Conservation (phyloP, 2,888 invertebrate genomes). For the Acrobasis suavella region DNA sequence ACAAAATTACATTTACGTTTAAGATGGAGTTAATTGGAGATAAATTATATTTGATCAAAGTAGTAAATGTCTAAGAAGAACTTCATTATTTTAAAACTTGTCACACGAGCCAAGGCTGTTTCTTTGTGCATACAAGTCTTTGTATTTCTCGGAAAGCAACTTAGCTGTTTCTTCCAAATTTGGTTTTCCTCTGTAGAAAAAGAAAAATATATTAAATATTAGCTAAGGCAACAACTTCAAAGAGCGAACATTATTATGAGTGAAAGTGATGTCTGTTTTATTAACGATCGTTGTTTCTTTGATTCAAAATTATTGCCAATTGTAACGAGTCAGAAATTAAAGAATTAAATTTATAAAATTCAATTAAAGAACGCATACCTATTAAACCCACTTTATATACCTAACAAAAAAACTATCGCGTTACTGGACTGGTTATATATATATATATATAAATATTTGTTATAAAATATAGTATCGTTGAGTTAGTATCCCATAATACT, state of each 20-base stretch:
- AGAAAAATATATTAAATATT: constrained; percentile 26
- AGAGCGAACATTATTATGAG: background rate
- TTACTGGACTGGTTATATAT: no score
- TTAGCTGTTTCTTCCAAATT: constrained; percentile 47
- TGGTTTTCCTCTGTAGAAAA: constrained; percentile 48
- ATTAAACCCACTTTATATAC: no score
- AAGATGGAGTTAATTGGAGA: no score
- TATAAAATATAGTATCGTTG: no score
- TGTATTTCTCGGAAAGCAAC: constrained; percentile 39
- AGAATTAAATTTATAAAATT: no score
- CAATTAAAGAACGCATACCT: no score
- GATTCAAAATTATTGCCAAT: background rate
- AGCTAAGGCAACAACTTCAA: constrained; percentile 1
- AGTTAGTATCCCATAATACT: no score
- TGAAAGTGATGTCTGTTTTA: background rate
- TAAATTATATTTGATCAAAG: no score
- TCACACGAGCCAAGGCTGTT: constrained; percentile 23
- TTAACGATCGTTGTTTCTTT: background rate
- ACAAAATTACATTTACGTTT: no score
- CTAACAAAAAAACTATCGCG: no score
- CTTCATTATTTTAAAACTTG: constrained; percentile 6
- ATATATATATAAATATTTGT: no score
- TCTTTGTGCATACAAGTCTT: constrained; percentile 40
- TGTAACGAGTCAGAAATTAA: no score
- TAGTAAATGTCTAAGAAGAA: background rate